Percentiles rank a stretch among this genome's conserved stretches.
Evolutionary conservation across 2,888 invertebrate species (phyloP).

Genomic region (Epistrophe eligans): DNA sequence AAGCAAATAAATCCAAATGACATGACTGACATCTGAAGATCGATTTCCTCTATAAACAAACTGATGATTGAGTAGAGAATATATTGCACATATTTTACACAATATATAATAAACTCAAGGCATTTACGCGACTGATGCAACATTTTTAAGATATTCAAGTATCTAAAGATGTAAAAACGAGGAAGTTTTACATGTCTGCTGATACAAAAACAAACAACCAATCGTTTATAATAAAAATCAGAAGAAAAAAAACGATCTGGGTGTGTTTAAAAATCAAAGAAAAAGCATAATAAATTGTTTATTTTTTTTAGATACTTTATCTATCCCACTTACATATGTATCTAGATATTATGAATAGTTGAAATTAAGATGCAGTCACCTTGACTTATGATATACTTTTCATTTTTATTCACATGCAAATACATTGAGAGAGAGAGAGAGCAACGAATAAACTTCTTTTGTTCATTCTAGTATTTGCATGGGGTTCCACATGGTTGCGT

Average conservation of each 20-base stretch:
- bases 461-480: constrained; percentile 52
- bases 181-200: constrained; percentile 32
- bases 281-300: not conserved
- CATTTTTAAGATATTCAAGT: constrained; percentile 21
- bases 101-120: not conserved
- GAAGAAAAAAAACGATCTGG: constrained; percentile 13
- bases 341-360: not conserved
- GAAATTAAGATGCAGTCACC: constrained; percentile 23
- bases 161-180: constrained; percentile 32
- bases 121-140: constrained; percentile 5
- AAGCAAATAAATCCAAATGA: constrained; percentile 15
- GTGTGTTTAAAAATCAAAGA: constrained; percentile 25
- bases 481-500: constrained; percentile 62
- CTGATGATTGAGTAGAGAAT: constrained; percentile 20
- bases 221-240: not conserved
- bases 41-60: constrained; percentile 28
- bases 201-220: constrained; percentile 8
- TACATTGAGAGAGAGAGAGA: not conserved
- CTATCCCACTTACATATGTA: not conserved
- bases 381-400: constrained; percentile 37
- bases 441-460: constrained; percentile 2
- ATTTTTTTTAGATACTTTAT: constrained; percentile 8
- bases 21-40: constrained; percentile 59
- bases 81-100: constrained; percentile 31
- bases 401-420: constrained; percentile 22